Conservation (phyloP, 35 echinoderm and acorn worm species). For the Anneissia japonica region DNA sequence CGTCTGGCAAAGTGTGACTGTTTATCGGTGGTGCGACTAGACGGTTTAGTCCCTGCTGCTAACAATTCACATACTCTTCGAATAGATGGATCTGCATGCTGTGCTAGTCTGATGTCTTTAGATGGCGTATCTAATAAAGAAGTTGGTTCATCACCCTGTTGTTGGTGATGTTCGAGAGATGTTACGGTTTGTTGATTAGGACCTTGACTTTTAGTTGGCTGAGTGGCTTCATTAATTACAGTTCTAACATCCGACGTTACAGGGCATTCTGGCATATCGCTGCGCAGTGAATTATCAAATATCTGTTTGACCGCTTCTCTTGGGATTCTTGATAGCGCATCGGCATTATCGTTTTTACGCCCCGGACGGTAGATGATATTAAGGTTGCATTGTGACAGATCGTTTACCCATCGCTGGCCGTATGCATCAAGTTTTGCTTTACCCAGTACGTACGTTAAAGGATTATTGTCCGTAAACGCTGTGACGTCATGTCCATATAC, state of each 20-base stretch:
- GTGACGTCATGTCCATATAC: not conserved
- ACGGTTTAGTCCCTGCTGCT: not conserved
- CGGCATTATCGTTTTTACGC: constrained; percentile 39
- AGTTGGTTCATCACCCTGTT: not conserved
- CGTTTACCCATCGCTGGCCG: constrained; percentile 31
- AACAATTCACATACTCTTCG: not conserved
- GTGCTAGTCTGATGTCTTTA: too few species aligned
- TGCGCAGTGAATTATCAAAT: not conserved
- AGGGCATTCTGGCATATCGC: not conserved
- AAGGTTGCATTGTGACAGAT: constrained; percentile 22
- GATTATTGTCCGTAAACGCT: constrained; percentile 41
- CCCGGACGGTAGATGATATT: constrained; percentile 46
- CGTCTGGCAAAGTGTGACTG: not conserved
- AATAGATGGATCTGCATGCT: not conserved
- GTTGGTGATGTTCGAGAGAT: not conserved
- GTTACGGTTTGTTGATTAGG: not conserved
- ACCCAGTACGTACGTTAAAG: constrained; percentile 23
- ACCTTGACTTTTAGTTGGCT: not conserved
- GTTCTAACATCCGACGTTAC: not conserved
- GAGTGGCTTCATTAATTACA: not conserved
- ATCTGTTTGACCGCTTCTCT: too few species aligned
- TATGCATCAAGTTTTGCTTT: constrained; percentile 27
- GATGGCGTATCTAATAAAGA: too few species aligned
- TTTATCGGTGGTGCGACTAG: not conserved
- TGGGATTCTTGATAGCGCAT: constrained; percentile 27